Base-by-base conservation (phyloP, 2,113 vertebrate species). In the Thamnophis sirtalis region DNA sequence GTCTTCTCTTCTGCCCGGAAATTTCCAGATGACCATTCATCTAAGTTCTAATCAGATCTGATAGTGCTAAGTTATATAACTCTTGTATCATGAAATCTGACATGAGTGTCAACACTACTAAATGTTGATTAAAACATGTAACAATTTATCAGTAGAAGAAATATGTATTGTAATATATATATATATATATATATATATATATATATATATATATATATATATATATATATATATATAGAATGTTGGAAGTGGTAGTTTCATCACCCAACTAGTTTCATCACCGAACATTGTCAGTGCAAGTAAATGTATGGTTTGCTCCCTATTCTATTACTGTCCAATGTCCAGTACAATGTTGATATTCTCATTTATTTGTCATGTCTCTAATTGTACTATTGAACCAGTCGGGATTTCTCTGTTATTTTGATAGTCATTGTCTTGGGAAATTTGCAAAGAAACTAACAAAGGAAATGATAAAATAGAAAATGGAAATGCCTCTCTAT, bases 401-500 rank as follows among this genome's bases (percentile, higher is more conserved):
- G 95, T 94, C 95, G 95, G 88, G 93, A 95, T 96, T 96, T 95
- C 91, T 73, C 92, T 95, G 95, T 91, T 91, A 93, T 95, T 95
- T 63, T 94, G 93, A n/a, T 86, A 92, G 88, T 93, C 90, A 94
- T 94, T 93, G 95, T 94, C 95, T 95, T 93, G 93, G 90, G 92
- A 95, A 97, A 93, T 94, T 93, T 92, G 93, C 95, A 96, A 95
- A 96, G 92, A 90, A 94, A 95, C 87, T 97, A 96, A 97, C 95
- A 96, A 95, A 93, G 95, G 95, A 63, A 90, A 90, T 94, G 97
- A 97, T 95, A 96, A 97, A 96, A 93, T 38, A 96, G 94, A 95
- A 96, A n/a, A 88, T 93, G 50, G 89, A 97, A 96, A 96, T 93
- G 80, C 97, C 96, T 96, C 92, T 97, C 96, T 96, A 96, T 98